Evolutionary conservation across 2,113 vertebrate species (phyloP).

Genomic region (Channa argus): DNA sequence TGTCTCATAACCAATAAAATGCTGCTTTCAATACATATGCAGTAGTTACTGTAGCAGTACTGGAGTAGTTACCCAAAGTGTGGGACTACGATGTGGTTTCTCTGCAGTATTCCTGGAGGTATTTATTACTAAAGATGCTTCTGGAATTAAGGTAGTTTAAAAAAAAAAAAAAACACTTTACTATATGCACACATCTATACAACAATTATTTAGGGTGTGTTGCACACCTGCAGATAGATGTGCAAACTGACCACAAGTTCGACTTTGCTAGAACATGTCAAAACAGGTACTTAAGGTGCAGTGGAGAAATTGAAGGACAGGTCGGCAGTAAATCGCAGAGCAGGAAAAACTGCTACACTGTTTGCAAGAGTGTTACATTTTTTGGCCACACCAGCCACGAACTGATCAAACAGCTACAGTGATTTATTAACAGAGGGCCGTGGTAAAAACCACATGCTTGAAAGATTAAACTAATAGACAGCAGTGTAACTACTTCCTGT

Average conservation of each 20-base stretch:
- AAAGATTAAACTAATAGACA: neutral
- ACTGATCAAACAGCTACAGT: neutral
- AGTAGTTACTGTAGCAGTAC: neutral
- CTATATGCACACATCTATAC: constrained; percentile 21
- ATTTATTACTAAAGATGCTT: neutral
- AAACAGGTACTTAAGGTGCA: neutral
- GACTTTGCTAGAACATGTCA: neutral
- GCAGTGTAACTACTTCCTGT: neutral
- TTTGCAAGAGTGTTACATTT: no score
- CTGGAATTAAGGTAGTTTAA: neutral
- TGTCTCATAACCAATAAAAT: neutral
- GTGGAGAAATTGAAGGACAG: neutral
- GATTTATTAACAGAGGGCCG: neutral
- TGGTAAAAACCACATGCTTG: neutral
- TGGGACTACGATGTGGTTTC: no score
- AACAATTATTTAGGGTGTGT: constrained; percentile 14
- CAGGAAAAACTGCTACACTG: neutral
- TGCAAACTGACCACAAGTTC: constrained; percentile 10
- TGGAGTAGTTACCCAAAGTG: no score
- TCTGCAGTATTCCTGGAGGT: neutral
- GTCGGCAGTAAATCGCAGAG: neutral
- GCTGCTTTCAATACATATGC: neutral
- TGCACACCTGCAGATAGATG: neutral
- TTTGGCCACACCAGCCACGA: neutral
- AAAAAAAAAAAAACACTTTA: constrained; percentile 21